Evolutionary conservation across 1,140 invertebrate genomes (phyloP), one percentile per base, ranked within the genome.

Genomic region (Glossosoma conforme): DNA sequence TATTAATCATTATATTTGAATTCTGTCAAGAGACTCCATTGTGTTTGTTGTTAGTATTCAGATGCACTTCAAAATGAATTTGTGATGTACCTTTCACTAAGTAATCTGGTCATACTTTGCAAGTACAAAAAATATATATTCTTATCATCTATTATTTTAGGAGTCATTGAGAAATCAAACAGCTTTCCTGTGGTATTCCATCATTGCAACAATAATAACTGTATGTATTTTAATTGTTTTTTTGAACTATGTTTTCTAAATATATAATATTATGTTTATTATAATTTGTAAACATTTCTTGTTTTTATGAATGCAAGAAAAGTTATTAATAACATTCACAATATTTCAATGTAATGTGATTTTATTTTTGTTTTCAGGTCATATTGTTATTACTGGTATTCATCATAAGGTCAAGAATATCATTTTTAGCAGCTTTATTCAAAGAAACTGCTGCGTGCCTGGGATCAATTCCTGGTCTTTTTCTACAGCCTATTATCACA

Each of bases 391-490:
- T 94, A 21, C 74, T 95, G 3, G 77, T 93, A 9, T 77, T 86
- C 54, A 82, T 87, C 36, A 81, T 95, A 74, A 77, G 89, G 50
- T 87, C 86, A 61, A 80, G 87, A 54, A 81, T 95, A 1, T 77
- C 79, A 18, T 85, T 93, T 58, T 76, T 94, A 50, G 81, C 89
- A 1, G 78, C 82, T 20, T 68, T 97, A 11, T 96, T 96, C 62
- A 82, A 84, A 61, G 92, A 96, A 69, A 90, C 92, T 20, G 87
- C 89, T 8, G 80, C 85, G 53, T 94, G 91, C 63, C 75, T 97
- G 28, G 80, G 82, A 38, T 82, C 84, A 61, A 78, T 96, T 52
- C 92, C 93, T 4, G 82, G 80, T n/a, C 68, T 97, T 18, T 84
- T 95, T 61, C 71, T 93, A 15, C 92, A 94, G 63, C 93, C 93